A percentile compares a stretch with the other conserved stretches of the same genome.
Evolutionary conservation across 2,888 invertebrate species (phyloP).

Genomic region (Hyposoter didymator): DNA sequence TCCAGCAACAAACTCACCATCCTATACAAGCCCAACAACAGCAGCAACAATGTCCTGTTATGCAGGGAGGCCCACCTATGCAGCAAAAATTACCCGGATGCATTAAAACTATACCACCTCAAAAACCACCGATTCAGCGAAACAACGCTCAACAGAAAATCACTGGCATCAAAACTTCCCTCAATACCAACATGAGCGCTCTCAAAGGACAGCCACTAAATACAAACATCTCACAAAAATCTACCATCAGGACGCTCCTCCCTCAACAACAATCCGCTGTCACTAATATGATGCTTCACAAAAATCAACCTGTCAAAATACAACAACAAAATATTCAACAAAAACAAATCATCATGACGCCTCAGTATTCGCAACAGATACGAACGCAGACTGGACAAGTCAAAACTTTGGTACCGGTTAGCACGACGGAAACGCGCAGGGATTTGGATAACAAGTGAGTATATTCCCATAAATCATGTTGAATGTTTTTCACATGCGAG

Average conservation of each 20-base stretch:
- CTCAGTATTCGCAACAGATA: conserved; percentile 74
- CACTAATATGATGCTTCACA: conserved; percentile 73
- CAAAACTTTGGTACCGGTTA: conserved; percentile 78
- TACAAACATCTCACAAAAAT: conserved; percentile 70
- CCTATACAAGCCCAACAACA: conserved; percentile 79
- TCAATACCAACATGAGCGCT: conserved; percentile 77
- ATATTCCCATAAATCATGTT: no score
- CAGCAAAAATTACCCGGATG: conserved; percentile 80
- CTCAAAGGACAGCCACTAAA: conserved; percentile 71
- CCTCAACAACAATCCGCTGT: conserved; percentile 72
- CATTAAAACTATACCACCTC: conserved; percentile 81
- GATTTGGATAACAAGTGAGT: conserved; percentile 79
- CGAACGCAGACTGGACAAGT: conserved; percentile 77
- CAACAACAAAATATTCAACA: conserved; percentile 78
- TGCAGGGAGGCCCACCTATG: conserved; percentile 71
- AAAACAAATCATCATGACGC: conserved; percentile 75
- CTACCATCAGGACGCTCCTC: conserved; percentile 76
- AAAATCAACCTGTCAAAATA: conserved; percentile 77
- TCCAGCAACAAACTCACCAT: conserved; percentile 77
- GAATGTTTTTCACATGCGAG: background rate
- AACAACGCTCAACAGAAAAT: conserved; percentile 86
- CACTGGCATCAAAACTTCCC: conserved; percentile 83
- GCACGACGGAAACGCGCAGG: conserved; percentile 71
- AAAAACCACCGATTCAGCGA: conserved; percentile 77
- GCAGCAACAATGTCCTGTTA: conserved; percentile 71